Evolutionary conservation across 2,888 invertebrate genomes (phyloP).

Genomic region (Pyrgus malvae): DNA sequence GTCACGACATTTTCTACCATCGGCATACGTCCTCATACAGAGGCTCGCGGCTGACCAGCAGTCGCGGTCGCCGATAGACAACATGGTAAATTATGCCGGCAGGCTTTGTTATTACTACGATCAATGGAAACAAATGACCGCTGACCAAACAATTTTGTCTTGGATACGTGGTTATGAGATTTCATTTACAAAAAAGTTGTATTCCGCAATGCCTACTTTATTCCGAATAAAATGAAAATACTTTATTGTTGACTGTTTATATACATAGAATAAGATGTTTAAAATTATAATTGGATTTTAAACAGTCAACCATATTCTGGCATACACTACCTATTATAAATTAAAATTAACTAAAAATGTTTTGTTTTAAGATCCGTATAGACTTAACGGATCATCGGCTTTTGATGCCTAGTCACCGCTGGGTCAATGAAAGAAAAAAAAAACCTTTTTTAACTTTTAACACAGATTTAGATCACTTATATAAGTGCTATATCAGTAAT

Average conservation of each 20-base stretch:
- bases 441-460: no score
- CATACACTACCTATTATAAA: no score
- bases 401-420: no score
- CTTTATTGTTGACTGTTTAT: no score
- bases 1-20: no score
- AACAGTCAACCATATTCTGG: no score
- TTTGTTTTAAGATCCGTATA: no score
- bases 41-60: background rate
- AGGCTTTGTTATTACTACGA: conserved; percentile 6
- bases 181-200: background rate
- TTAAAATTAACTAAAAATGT: no score
- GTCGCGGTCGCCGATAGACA: background rate
- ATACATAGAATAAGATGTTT: no score
- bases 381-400: no score
- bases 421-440: no score
- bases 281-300: no score
- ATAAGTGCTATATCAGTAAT: background rate
- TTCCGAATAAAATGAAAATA: background rate
- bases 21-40: background rate
- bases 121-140: conserved; percentile 2
- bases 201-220: background rate
- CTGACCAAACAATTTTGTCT: conserved; percentile 1
- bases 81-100: conserved; percentile 6
- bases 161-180: conserved; percentile 1
- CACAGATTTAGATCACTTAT: background rate